Evolutionary conservation across 53 echinoderm and acorn worm species (phyloP).

Genomic region (Holothuria leucospilota): DNA sequence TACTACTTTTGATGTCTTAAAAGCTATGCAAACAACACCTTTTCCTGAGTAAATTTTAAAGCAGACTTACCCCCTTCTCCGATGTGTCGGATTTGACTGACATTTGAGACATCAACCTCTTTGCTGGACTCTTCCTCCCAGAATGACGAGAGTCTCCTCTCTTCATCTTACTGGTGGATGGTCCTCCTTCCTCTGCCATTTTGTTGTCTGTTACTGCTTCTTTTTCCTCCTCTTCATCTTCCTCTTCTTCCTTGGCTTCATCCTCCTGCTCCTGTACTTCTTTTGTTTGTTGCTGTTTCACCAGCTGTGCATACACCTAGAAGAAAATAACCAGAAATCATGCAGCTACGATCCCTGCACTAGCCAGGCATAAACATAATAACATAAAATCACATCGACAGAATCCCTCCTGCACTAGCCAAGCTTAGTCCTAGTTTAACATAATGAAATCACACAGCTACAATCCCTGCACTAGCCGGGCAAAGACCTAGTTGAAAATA

Average conservation of each 20-base stretch:
- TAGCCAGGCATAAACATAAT: conserved; percentile 60
- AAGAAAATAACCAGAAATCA: neutral
- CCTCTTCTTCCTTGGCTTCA: conserved; percentile 31
- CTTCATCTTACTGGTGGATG: neutral
- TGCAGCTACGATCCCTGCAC: conserved; percentile 4
- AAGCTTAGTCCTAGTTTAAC: conserved; percentile 56
- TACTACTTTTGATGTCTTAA: too few relatives aligned
- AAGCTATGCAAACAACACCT: too few relatives aligned
- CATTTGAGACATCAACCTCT: conserved; percentile 8
- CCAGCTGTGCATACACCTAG: conserved; percentile 74
- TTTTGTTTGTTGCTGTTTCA: conserved; percentile 76
- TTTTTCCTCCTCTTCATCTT: conserved; percentile 66
- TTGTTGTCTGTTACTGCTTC: conserved; percentile 38
- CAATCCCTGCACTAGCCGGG: conserved; percentile 60
- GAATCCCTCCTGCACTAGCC: too few relatives aligned
- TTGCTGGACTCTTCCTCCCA: neutral
- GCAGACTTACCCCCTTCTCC: conserved; percentile 1
- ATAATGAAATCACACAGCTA: neutral
- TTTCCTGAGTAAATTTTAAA: too few relatives aligned
- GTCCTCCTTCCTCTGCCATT: conserved; percentile 29
- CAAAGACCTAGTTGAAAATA: conserved; percentile 47
- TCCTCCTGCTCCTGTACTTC: conserved; percentile 55
- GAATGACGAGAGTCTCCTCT: conserved; percentile 25
- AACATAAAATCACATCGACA: too few relatives aligned
- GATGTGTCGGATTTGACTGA: conserved; percentile 29